phyloP scores from a whole-genome alignment of 2,888 invertebrate genomes.

The Falcaria lacertinaria region DNA sequence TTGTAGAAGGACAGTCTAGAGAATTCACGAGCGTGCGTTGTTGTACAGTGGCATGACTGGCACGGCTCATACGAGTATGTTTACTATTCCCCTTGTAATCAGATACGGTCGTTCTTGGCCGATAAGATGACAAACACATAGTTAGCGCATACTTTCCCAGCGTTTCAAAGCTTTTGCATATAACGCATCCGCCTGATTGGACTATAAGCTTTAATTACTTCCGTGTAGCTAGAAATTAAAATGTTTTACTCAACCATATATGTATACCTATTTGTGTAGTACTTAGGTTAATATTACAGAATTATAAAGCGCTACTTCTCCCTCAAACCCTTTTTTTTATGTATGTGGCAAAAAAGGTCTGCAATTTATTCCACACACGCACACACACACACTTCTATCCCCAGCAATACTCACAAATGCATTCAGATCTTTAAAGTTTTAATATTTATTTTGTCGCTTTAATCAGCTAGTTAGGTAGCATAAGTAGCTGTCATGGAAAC shows the following conservation, averaged over 20 bases:
- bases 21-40: background rate
- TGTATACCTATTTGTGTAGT: too few relatives aligned
- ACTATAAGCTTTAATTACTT: background rate
- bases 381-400: too few relatives aligned
- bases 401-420: too few relatives aligned
- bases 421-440: too few relatives aligned
- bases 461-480: too few relatives aligned
- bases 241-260: too few relatives aligned
- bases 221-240: background rate
- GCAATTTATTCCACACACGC: too few relatives aligned
- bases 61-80: constrained; percentile 6
- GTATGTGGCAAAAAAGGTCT: too few relatives aligned
- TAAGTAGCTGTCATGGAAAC: background rate
- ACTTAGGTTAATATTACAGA: too few relatives aligned
- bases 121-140: constrained; percentile 25
- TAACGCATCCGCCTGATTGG: background rate
- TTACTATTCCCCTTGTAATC: constrained; percentile 20
- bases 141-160: constrained; percentile 45
- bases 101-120: constrained; percentile 18
- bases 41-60: background rate
- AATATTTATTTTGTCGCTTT: too few relatives aligned
- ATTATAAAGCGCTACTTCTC: too few relatives aligned
- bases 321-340: too few relatives aligned
- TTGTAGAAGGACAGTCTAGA: background rate
- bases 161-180: constrained; percentile 13